These are phyloP conservation scores for Macquaria ambigua DNA, from an alignment of 2,113 vertebrate genomes.

Conservation along the genomic window DNA sequence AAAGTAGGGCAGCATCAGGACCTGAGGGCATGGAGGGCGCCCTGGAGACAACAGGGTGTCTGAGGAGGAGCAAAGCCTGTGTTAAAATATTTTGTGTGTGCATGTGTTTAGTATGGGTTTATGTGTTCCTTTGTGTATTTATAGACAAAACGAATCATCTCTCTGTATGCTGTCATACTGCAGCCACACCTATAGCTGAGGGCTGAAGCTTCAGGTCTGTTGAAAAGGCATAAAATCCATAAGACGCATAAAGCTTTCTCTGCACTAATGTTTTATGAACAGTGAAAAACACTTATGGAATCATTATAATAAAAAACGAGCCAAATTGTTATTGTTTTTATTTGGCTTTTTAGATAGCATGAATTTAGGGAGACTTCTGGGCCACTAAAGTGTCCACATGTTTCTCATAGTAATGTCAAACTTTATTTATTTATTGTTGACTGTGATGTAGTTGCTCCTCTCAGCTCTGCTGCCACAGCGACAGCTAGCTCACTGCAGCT, in stretches of 20 bases:
- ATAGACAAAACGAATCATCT: neutral
- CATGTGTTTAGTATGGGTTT: constrained; percentile 4
- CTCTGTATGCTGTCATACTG: neutral
- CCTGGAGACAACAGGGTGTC: constrained; percentile 48
- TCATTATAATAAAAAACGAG: neutral
- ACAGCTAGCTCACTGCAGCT: neutral
- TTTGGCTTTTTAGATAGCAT: neutral
- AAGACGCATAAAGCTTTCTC: too few relatives aligned
- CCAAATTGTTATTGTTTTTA: neutral
- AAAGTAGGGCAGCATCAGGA: constrained; percentile 74
- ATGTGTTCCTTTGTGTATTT: neutral
- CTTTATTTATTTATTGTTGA: neutral
- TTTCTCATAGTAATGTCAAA: neutral
- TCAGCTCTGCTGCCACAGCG: neutral
- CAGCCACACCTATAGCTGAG: neutral
- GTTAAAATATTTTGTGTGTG: constrained; percentile 14
- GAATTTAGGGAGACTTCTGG: neutral
- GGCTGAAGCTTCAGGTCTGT: neutral
- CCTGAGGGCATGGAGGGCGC: constrained; percentile 44
- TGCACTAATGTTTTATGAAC: neutral
- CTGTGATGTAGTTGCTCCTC: neutral
- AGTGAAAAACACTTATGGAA: neutral
- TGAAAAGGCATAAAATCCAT: neutral
- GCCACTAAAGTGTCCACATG: too few relatives aligned
- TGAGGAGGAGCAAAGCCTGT: constrained; percentile 33